Conservation (phyloP, 2,888 invertebrate species). For the Chaitophorus viminalis region DNA sequence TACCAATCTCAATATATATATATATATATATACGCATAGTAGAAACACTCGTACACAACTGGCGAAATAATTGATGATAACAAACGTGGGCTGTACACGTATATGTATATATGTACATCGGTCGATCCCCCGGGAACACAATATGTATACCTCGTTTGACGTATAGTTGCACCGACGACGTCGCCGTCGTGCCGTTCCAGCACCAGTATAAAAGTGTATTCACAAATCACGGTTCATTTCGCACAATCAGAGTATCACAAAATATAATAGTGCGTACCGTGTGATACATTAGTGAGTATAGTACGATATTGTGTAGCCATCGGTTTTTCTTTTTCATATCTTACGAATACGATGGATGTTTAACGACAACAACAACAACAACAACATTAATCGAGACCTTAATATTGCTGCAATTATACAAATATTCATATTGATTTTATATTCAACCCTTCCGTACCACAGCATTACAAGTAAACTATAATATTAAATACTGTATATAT, state of each 20-base stretch:
- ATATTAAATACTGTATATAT: too few relatives aligned
- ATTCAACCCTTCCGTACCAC: too few relatives aligned
- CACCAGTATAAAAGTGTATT: too few relatives aligned
- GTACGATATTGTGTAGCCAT: too few relatives aligned
- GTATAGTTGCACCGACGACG: background rate
- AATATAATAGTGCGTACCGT: too few relatives aligned
- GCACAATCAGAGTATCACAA: background rate
- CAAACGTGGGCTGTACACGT: constrained; percentile 24
- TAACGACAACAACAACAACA: background rate
- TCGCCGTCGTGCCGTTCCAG: background rate
- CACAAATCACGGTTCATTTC: background rate
- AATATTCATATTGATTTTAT: too few relatives aligned
- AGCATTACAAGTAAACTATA: too few relatives aligned
- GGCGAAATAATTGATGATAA: constrained; percentile 57
- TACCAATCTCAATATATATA: too few relatives aligned
- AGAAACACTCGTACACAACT: constrained; percentile 20
- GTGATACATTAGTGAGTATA: too few relatives aligned
- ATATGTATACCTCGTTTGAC: background rate
- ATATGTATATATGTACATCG: background rate
- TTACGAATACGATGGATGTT: background rate
- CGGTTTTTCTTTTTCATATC: background rate
- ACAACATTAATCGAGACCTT: too few relatives aligned
- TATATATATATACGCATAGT: background rate
- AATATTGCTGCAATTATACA: too few relatives aligned
- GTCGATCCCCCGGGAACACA: background rate